Evolutionary conservation across 2,113 vertebrate species (phyloP).

Genomic region (Phainopepla nitens): DNA sequence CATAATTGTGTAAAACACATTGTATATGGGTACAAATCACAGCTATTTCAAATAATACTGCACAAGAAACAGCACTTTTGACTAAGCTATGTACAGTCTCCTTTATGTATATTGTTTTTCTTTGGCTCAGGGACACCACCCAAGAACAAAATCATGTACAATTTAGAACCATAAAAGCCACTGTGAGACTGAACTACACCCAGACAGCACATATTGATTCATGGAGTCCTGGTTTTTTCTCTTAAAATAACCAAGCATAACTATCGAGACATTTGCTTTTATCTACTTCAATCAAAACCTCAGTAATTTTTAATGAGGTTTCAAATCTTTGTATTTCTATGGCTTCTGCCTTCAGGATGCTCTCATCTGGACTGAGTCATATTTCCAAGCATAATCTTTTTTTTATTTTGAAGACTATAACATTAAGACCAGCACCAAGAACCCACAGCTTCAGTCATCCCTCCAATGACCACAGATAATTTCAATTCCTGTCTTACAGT

Average conservation of each 20-base stretch:
- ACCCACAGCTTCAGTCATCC: background rate
- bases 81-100: background rate
- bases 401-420: background rate
- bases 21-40: background rate
- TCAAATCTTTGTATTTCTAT: background rate
- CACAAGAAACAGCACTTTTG: background rate
- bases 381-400: background rate
- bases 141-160: background rate
- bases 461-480: background rate
- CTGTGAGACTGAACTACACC: background rate
- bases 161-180: background rate
- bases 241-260: background rate
- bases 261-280: background rate
- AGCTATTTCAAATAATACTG: background rate
- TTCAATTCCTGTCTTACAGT: background rate
- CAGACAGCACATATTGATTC: background rate
- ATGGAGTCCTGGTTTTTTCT: background rate
- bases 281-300: slow-evolving; percentile 18
- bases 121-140: background rate
- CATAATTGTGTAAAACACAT: background rate
- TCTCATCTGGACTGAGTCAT: background rate
- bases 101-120: background rate
- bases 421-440: background rate
- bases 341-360: background rate
- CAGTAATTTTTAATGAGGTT: background rate